Base-by-base conservation (phyloP, 2,113 vertebrate species). In the Neoarius graeffei region DNA sequence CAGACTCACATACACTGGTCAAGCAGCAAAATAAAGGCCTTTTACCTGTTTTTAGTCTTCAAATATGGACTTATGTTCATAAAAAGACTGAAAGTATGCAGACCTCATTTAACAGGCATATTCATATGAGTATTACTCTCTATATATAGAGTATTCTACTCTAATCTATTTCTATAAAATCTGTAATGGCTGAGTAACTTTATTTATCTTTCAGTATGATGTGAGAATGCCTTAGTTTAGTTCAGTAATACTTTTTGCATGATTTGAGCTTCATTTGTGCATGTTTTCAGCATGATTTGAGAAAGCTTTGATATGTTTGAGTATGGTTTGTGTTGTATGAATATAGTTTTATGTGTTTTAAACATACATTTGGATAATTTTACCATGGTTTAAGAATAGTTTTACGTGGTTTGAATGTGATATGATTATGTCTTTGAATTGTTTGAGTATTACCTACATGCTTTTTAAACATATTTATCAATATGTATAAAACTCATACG, bases 21-120 rank as follows among this genome's bases (percentile, higher is more conserved):
- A 42, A 77, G 50, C 86, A 88, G 64, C 85, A 84, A 92, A 91
- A 89, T 77, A 83, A 74, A 52, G 3, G 14, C 27, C 3, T 69
- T 27, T 89, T 35, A 14, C 30, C 50, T 35, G 42, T 66, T 48
- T 77, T 20, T 59, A 19, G 8, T 69, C 81, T 42, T 50, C 14
- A 48, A 7, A 25, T 85, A 84, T 83, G 1, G 13, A 13, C 84
- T 87, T 14, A 7, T 76, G 8, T 23, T 76, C 13, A 25, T 6
- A 77, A 77, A 74, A 74, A 74, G 15, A 48, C 30, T 73, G 5
- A 19, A 17, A n/a, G 50, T 56, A 25, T 79, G 76, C 13, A 7
- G 54, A 60, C 35, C 0, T 20, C 27, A 20, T 30, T 17, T 30
- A 35, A 19, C 15, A 81, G 14, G 7, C 7, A 30, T 19, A 20